phyloP scores from a whole-genome alignment of 2,888 invertebrate species.

The Polydrusus tereticollis region DNA sequence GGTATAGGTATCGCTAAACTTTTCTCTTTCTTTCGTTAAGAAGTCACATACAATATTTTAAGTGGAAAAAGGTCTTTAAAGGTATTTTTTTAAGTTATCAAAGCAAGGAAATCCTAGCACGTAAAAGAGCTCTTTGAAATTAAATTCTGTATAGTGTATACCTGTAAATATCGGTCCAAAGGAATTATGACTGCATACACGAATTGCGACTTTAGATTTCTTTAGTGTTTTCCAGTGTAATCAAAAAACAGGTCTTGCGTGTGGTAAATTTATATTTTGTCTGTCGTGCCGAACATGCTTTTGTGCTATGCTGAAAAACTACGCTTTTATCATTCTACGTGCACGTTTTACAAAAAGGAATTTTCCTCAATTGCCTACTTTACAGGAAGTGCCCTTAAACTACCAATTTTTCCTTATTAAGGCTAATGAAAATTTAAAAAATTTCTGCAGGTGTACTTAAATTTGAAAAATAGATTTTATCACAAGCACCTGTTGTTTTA shows the following conservation, averaged over 20 bases:
- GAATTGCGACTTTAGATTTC: not conserved
- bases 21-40: no score
- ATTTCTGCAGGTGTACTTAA: conserved; percentile 1
- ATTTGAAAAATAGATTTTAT: conserved; percentile 12
- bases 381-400: not conserved
- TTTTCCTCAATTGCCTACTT: not conserved
- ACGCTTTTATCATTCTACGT: not conserved
- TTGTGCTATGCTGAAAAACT: not conserved
- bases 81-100: no score
- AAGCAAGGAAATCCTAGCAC: no score
- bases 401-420: conserved; percentile 6
- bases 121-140: no score
- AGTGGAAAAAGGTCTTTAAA: no score
- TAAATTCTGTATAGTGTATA: no score
- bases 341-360: not conserved
- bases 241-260: not conserved
- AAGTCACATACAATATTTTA: no score
- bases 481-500: conserved; percentile 17
- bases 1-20: no score
- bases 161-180: no score
- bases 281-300: conserved; percentile 1
- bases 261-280: not conserved
- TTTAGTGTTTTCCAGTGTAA: not conserved
- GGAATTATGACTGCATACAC: not conserved
- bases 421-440: conserved; percentile 5